phyloP scores from a whole-genome alignment of 2,797 vertebrate species.

The Spondyliosoma cantharus region DNA sequence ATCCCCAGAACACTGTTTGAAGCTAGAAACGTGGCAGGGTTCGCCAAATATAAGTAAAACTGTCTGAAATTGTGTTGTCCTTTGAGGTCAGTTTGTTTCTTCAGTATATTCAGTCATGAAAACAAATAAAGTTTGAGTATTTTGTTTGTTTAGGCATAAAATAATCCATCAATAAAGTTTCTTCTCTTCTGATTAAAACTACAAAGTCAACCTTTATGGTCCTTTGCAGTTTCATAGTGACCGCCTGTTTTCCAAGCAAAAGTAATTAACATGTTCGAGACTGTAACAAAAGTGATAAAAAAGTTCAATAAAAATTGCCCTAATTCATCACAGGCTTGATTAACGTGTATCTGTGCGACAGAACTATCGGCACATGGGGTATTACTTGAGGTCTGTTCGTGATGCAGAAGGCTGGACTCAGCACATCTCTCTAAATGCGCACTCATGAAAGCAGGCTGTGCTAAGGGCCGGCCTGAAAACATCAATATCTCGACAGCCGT shows the following conservation, averaged over 20 bases:
- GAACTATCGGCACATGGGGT: slow-evolving; percentile 11
- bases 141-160: too few species aligned
- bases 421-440: slow-evolving; percentile 78
- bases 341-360: slow-evolving; percentile 26
- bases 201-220: too few species aligned
- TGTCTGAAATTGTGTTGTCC: too few species aligned
- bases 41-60: too few species aligned
- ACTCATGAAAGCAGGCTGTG: slow-evolving; percentile 55
- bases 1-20: too few species aligned
- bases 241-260: background rate
- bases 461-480: slow-evolving; percentile 59
- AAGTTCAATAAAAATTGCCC: slow-evolving; percentile 4
- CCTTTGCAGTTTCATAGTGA: background rate
- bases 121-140: too few species aligned
- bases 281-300: background rate
- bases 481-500: slow-evolving; percentile 72
- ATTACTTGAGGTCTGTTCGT: slow-evolving; percentile 37
- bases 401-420: slow-evolving; percentile 59
- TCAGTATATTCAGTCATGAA: too few species aligned
- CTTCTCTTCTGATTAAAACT: background rate
- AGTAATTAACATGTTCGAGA: background rate
- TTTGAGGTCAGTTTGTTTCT: too few species aligned
- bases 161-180: too few species aligned
- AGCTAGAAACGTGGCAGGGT: too few species aligned
- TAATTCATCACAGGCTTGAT: slow-evolving; percentile 35